Evolutionary conservation across 2,113 vertebrate species (phyloP).

Genomic region (Scophthalmus maximus): DNA sequence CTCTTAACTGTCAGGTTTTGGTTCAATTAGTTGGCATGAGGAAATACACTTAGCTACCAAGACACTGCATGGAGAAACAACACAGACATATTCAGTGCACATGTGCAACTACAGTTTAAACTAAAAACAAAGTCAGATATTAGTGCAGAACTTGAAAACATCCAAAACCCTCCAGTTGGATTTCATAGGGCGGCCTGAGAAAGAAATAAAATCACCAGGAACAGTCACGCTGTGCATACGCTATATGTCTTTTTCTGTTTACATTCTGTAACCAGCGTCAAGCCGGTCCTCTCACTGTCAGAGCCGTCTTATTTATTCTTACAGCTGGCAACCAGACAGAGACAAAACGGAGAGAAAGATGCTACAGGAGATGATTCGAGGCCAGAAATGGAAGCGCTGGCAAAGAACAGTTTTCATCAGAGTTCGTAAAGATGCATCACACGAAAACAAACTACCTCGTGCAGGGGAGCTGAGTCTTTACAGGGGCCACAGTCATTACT

Average conservation of each 20-base stretch:
- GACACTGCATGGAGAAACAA: neutral
- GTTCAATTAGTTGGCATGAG: conserved; percentile 14
- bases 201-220: neutral
- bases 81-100: neutral
- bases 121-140: neutral
- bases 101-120: too few relatives aligned
- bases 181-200: too few relatives aligned
- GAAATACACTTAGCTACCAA: conserved; percentile 25
- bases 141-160: neutral
- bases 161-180: too few relatives aligned
- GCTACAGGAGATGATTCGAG: neutral
- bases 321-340: neutral
- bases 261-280: neutral
- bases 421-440: neutral
- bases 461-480: neutral
- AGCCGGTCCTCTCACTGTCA: conserved; percentile 1
- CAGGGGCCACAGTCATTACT: neutral
- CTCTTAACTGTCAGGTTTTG: conserved; percentile 4
- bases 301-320: conserved; percentile 6
- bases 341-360: neutral
- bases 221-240: neutral
- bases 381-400: neutral
- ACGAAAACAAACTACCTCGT: neutral
- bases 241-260: neutral
- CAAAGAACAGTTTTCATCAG: conserved; percentile 24